Evolutionary conservation across 2,888 invertebrate species (phyloP).

Genomic region (Scrobipalpa costella): DNA sequence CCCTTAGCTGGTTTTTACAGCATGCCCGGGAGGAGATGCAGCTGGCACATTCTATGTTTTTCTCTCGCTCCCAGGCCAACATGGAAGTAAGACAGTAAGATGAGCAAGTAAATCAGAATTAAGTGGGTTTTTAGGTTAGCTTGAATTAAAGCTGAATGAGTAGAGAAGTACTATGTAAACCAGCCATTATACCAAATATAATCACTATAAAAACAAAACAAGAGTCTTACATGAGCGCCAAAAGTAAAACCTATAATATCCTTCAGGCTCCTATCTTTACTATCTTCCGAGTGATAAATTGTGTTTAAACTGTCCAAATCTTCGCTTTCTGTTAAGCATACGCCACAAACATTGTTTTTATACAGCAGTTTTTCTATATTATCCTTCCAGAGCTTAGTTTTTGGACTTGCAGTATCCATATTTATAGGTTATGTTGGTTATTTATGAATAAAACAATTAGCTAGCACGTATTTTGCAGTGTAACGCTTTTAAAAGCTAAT

Average conservation of each 20-base stretch:
- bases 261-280: slow-evolving; percentile 3
- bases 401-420: background rate
- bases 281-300: slow-evolving; percentile 10
- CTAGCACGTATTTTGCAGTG: background rate
- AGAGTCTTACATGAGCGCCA: slow-evolving; percentile 16
- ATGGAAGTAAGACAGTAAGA: too few species aligned
- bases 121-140: too few species aligned
- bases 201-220: background rate
- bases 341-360: slow-evolving; percentile 18
- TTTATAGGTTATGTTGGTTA: background rate
- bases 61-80: too few species aligned
- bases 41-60: too few species aligned
- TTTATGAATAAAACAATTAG: background rate
- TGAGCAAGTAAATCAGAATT: too few species aligned
- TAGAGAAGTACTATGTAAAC: too few species aligned
- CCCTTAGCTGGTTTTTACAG: too few species aligned
- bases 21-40: too few species aligned
- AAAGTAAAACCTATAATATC: slow-evolving; percentile 16
- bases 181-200: background rate
- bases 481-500: background rate
- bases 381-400: slow-evolving; percentile 17
- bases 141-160: too few species aligned
- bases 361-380: slow-evolving; percentile 25
- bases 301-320: slow-evolving; percentile 11
- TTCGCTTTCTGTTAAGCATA: slow-evolving; percentile 17